These are phyloP conservation scores for Spermophilus dauricus DNA, from an alignment of 2,113 vertebrate species.

Conservation along the genomic window DNA sequence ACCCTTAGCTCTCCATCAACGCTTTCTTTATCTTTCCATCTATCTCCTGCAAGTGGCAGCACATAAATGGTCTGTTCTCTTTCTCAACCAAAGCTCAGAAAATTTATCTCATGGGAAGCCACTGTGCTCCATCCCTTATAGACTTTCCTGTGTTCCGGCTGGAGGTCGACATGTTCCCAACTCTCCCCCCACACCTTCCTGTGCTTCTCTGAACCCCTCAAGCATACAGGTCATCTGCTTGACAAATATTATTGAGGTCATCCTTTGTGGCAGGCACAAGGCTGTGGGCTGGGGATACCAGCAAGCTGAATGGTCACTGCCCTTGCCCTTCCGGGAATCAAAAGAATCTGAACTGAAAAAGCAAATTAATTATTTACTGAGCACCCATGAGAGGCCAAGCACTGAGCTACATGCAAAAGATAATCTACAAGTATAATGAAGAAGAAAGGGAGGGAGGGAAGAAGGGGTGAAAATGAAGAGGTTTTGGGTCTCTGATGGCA, in stretches of 20 bases:
- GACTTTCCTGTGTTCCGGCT: slow-evolving; percentile 1
- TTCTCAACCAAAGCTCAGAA: slow-evolving; percentile 28
- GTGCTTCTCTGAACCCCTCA: neutral
- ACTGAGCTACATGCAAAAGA: neutral
- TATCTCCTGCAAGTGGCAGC: neutral
- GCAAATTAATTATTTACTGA: neutral
- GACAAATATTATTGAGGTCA: neutral
- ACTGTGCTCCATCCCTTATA: neutral
- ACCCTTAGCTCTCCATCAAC: neutral
- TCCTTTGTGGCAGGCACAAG: neutral
- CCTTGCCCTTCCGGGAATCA: neutral
- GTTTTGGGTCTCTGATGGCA: neutral
- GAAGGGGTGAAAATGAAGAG: neutral
- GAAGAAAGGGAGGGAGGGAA: neutral
- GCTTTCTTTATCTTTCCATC: slow-evolving; percentile 39
- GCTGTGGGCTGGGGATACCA: neutral
- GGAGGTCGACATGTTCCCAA: neutral
- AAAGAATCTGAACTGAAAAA: neutral
- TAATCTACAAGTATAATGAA: neutral
- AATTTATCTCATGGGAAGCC: neutral
- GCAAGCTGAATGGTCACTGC: neutral
- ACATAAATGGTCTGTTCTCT: neutral
- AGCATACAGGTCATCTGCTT: neutral
- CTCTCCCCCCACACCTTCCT: no score
- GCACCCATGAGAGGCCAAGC: neutral